A percentile compares a stretch with the other conserved stretches of the same genome.
phyloP scores from a whole-genome alignment of 2,797 vertebrate species.

The Erethizon dorsatum region DNA sequence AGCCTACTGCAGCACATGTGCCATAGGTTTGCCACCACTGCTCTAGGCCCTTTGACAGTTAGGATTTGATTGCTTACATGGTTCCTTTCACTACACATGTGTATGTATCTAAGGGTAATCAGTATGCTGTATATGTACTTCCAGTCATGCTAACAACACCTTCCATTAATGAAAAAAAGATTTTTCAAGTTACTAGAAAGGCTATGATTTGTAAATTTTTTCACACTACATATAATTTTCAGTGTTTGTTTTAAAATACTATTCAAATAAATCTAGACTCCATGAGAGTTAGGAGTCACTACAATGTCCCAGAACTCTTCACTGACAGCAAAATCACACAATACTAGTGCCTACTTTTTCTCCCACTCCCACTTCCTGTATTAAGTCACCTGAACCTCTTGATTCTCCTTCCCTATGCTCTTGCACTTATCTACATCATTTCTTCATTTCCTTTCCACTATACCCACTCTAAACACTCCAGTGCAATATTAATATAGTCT shows the following conservation, averaged over 20 bases:
- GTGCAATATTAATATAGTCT: background rate
- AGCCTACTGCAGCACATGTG: background rate
- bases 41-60: background rate
- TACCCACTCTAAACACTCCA: background rate
- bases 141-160: background rate
- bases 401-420: background rate
- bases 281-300: background rate
- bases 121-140: background rate
- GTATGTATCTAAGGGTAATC: background rate
- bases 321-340: background rate
- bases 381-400: background rate
- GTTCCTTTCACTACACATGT: background rate
- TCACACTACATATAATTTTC: background rate
- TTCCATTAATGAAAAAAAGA: background rate
- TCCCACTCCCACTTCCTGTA: background rate
- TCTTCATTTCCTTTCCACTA: background rate
- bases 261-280: constrained; percentile 2
- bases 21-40: background rate
- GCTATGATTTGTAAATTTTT: background rate
- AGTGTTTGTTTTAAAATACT: background rate
- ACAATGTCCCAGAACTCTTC: background rate
- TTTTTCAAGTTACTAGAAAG: constrained; percentile 11
- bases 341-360: background rate
- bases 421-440: background rate
- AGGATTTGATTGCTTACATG: background rate